phyloP scores from a whole-genome alignment of 2,888 invertebrate genomes.

The Catotricha subobsoleta region DNA sequence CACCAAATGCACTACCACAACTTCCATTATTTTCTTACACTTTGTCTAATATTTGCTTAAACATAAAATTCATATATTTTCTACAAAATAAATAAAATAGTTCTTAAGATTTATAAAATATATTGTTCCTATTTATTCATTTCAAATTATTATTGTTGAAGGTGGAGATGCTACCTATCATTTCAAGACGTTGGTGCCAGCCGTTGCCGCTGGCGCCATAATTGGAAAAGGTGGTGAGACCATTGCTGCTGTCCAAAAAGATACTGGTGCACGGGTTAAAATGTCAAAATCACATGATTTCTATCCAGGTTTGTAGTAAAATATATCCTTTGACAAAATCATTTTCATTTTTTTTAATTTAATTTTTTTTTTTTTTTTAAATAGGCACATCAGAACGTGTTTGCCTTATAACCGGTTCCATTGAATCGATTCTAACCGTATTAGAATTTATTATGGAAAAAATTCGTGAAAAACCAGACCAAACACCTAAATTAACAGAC shows the following conservation, averaged over 20 bases:
- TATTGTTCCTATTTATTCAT: background rate
- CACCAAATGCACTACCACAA: too few relatives aligned
- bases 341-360: background rate
- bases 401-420: conserved; percentile 79
- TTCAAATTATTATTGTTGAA: conserved; percentile 19
- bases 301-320: conserved; percentile 72
- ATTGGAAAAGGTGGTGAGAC: conserved; percentile 99
- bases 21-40: too few relatives aligned
- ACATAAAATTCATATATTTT: too few relatives aligned
- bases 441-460: conserved; percentile 90
- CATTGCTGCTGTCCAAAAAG: conserved; percentile 94
- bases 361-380: background rate
- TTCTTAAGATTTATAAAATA: too few relatives aligned
- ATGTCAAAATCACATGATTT: conserved; percentile 99
- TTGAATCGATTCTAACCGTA: conserved; percentile 79
- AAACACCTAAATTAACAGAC: conserved; percentile 63
- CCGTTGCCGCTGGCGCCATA: conserved; percentile 94
- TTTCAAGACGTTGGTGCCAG: conserved; percentile 93
- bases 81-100: too few relatives aligned
- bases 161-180: conserved; percentile 79
- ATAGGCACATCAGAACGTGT: conserved; percentile 85
- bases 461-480: conserved; percentile 85
- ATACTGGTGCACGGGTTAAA: conserved; percentile 92
- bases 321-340: background rate
- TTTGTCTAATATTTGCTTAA: too few relatives aligned